Evolutionary conservation across 2,113 vertebrate species (phyloP), one percentile per base, ranked within the genome.

Genomic region (Toxotes chatareus): DNA sequence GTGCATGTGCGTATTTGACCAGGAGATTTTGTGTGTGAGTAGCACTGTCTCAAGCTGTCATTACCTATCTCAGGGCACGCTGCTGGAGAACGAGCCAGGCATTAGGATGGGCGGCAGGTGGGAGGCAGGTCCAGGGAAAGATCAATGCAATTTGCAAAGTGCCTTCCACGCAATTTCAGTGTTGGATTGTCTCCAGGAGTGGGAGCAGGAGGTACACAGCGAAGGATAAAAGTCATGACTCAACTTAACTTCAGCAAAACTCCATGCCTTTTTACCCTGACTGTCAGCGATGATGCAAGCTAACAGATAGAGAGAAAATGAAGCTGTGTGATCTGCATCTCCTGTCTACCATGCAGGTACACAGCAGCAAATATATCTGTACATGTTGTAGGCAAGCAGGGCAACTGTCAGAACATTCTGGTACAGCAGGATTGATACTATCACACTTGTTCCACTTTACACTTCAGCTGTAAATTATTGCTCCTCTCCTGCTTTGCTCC

Each of bases 101-200:
- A 86, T 92, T 92, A 89, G 66, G 82, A 91, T 90, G 79, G 82
- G 83, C 57, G 38, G 84, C 89, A 89, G 80, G 47, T 82, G 87
- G 86, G 63, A 80, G 49, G 62, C 87, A 85, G 86, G 81, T 92
- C 84, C 82, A 73, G n/a, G 69, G 82, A 86, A 77, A 89, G 90
- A 95, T 93, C 87, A 86, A 80, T 93, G 91, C 79, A 87, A 92
- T 94, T 91, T 94, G 75, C 79, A 92, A 90, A 94, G 80, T 88
- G 91, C 79, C 86, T 92, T 86, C 77, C 80, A 82, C 81, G 89
- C 86, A 86, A 61, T 87, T 88, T 86, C 73, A 73, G 79, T 44
- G 23, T 71, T 91, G 87, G 82, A 74, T 86, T 65, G 46, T 84
- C 79, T 92, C 76, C 79, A 88, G 77, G 17, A 66, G 82, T 36